phyloP scores from a whole-genome alignment of 1,140 invertebrate species.

The Riptortus pedestris region DNA sequence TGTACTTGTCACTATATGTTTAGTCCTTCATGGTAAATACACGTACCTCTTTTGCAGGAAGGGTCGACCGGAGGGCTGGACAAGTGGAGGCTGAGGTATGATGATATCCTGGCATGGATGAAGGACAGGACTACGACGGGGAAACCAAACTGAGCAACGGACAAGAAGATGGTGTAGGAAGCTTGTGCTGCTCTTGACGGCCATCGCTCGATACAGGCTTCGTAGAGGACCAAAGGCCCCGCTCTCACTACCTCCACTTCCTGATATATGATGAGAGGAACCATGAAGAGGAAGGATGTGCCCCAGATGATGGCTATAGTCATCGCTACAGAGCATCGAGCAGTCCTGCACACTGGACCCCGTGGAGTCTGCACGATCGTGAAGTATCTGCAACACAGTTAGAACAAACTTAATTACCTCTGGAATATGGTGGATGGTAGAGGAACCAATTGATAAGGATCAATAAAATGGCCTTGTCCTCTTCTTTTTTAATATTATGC shows the following conservation, averaged over 20 bases:
- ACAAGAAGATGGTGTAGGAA: conserved; percentile 40
- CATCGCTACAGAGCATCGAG: conserved; percentile 33
- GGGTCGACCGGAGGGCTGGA: conserved; percentile 29
- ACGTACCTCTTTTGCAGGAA: conserved; percentile 33
- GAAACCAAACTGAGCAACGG: conserved; percentile 44
- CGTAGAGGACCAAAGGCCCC: conserved; percentile 34
- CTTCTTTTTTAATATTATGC: too few relatives aligned
- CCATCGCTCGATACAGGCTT: conserved; percentile 37
- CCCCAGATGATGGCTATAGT: conserved; percentile 44
- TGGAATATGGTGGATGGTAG: neutral
- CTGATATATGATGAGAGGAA: conserved; percentile 42
- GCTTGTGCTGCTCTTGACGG: conserved; percentile 30
- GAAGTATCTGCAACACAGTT: conserved; percentile 38
- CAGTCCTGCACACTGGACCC: conserved; percentile 31
- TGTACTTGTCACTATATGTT: too few relatives aligned
- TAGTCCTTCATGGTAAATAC: too few relatives aligned
- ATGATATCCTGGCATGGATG: conserved; percentile 43
- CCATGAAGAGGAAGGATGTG: conserved; percentile 39
- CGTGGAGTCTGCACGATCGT: conserved; percentile 42
- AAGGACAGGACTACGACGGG: conserved; percentile 43
- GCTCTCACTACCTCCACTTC: conserved; percentile 36
- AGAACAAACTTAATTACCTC: conserved; percentile 22
- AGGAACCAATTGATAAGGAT: too few relatives aligned
- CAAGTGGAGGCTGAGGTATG: conserved; percentile 36
- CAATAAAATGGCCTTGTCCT: too few relatives aligned